Percentiles rank a stretch among this genome's conserved stretches.
Conservation (phyloP, 2,113 vertebrate genomes). For the Ardeotis arabs region DNA sequence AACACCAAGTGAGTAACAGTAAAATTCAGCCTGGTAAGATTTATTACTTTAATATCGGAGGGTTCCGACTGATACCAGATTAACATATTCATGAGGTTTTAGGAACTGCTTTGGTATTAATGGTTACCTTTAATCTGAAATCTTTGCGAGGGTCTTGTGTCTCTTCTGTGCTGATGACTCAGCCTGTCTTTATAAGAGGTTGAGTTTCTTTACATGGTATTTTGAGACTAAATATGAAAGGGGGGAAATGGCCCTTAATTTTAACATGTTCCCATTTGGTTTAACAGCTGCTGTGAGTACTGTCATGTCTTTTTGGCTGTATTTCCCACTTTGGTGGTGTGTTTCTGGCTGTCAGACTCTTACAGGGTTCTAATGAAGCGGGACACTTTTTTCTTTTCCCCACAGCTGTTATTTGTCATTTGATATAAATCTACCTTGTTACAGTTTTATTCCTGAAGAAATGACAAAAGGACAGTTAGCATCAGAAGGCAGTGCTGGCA, state of each 20-base stretch:
- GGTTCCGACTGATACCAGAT: not conserved
- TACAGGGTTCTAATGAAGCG: conserved; percentile 49
- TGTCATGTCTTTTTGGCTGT: conserved; percentile 8
- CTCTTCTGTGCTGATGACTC: not conserved
- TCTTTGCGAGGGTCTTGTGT: not conserved
- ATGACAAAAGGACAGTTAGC: conserved; percentile 18
- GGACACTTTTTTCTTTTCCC: not conserved
- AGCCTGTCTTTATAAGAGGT: conserved; percentile 3
- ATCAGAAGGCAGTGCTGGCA: not conserved
- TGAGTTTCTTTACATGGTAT: conserved; percentile 13
- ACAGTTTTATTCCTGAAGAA: conserved; percentile 19
- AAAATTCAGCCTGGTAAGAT: not conserved
- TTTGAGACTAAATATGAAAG: conserved; percentile 39
- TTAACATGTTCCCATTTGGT: conserved; percentile 46
- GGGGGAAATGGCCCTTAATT: conserved; percentile 8
- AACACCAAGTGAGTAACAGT: not conserved
- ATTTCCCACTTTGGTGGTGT: conserved; percentile 6
- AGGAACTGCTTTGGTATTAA: not conserved
- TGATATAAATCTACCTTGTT: conserved; percentile 11
- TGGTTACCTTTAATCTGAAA: conserved; percentile 14
- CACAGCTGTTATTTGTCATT: conserved; percentile 58
- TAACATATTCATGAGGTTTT: not conserved
- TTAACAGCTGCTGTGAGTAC: conserved; percentile 47
- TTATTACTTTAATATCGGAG: not conserved
- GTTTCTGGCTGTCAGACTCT: conserved; percentile 35